Evolutionary conservation across 2,797 vertebrate species (phyloP).

Genomic region (Diplodus sargus): DNA sequence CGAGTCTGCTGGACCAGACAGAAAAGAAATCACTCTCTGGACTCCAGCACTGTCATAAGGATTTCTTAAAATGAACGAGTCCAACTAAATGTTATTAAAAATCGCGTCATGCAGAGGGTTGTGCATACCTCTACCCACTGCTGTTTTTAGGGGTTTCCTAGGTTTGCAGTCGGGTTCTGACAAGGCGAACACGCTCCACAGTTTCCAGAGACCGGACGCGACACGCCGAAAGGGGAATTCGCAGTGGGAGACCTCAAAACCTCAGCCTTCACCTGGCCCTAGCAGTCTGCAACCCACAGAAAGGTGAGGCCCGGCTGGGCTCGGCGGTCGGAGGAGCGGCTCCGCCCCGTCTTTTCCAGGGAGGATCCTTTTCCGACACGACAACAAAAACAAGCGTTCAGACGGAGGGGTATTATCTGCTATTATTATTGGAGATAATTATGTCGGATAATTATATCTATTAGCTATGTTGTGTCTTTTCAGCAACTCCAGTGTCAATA

Average conservation of each 20-base stretch:
- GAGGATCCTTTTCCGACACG: conserved; percentile 69
- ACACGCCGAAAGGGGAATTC: conserved; percentile 26
- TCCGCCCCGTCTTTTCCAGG: conserved; percentile 70
- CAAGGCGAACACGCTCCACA: conserved; percentile 43
- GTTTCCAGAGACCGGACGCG: conserved; percentile 38
- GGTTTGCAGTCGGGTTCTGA: conserved; percentile 26
- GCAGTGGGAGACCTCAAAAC: conserved; percentile 40
- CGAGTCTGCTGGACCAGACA: conserved; percentile 70
- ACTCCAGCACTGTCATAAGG: conserved; percentile 68
- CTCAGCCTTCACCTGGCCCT: conserved; percentile 48
- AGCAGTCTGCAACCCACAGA: conserved; percentile 49
- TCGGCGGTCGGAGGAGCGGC: conserved; percentile 19
- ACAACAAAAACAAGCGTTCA: conserved; percentile 73
- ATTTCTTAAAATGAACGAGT: conserved; percentile 72
- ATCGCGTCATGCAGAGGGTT: conserved; percentile 42
- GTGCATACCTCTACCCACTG: conserved; percentile 23
- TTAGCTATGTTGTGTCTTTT: conserved; percentile 68
- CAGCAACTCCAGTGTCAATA: conserved; percentile 76
- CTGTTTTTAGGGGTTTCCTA: conserved; percentile 23
- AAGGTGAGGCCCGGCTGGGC: conserved; percentile 59
- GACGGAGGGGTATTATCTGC: conserved; percentile 71
- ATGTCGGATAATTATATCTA: conserved; percentile 77
- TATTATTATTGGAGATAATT: conserved; percentile 79
- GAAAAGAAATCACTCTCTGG: conserved; percentile 70
- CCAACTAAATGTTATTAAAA: conserved; percentile 68